A percentile compares a stretch with the other conserved stretches of the same genome.
Conservation (phyloP, 2,113 vertebrate genomes). For the Pteruthius melanotis region DNA sequence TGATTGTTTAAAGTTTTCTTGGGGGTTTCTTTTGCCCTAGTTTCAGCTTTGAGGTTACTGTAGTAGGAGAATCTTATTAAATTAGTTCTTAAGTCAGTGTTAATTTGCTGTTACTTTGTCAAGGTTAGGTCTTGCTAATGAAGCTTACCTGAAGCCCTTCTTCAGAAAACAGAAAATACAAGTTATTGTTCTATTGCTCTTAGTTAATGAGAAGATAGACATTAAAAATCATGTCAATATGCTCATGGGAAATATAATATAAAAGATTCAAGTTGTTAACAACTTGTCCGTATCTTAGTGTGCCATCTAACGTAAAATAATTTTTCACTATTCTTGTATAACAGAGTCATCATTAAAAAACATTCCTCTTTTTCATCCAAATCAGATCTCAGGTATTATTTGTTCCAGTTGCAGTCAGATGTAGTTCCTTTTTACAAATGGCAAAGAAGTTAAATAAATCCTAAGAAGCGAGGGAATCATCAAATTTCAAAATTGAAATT, state of each 20-base stretch:
- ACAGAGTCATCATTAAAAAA: background rate
- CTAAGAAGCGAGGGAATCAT: background rate
- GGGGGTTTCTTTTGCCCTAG: background rate
- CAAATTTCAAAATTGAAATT: background rate
- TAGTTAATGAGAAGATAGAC: background rate
- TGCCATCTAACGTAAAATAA: background rate
- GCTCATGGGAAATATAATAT: background rate
- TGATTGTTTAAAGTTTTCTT: background rate
- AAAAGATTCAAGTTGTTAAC: background rate
- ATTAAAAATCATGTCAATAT: background rate
- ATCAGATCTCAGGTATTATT: background rate
- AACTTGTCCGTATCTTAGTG: background rate
- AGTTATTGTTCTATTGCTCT: background rate
- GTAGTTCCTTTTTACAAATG: background rate
- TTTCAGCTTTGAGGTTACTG: background rate
- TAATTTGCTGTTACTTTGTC: background rate
- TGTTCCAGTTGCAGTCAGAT: background rate
- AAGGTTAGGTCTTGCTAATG: background rate
- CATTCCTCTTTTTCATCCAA: background rate
- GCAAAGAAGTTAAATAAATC: background rate
- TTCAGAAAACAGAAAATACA: background rate
- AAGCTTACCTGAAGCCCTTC: background rate
- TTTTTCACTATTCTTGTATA: background rate
- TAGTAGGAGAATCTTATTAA: background rate
- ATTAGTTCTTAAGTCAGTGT: background rate